Evolutionary conservation across 1,140 invertebrate genomes (phyloP).

Genomic region (Aphis craccivora): DNA sequence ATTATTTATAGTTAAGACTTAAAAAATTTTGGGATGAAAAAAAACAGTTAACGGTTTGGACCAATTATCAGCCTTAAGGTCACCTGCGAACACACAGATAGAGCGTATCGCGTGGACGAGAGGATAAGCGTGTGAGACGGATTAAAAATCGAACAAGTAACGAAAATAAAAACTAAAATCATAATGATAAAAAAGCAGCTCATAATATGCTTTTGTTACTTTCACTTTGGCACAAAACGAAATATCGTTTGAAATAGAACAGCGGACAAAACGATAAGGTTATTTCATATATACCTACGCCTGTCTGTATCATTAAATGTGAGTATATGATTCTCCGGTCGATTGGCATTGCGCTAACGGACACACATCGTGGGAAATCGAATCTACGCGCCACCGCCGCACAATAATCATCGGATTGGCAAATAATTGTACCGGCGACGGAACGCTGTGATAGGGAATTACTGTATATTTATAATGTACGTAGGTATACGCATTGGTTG

Average conservation of each 20-base stretch:
- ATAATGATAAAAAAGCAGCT: background rate
- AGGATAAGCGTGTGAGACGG: background rate
- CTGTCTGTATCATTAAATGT: background rate
- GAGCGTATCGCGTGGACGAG: background rate
- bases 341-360: conserved; percentile 27
- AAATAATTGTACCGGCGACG: background rate
- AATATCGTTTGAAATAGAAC: conserved; percentile 23
- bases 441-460: background rate
- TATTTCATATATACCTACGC: background rate
- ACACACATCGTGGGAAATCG: conserved; percentile 39
- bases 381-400: background rate
- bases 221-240: conserved; percentile 43
- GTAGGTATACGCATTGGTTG: background rate
- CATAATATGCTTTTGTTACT: background rate
- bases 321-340: background rate
- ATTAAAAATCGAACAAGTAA: background rate
- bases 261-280: background rate
- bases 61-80: background rate
- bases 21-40: background rate
- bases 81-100: background rate
- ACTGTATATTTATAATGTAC: background rate
- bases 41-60: background rate
- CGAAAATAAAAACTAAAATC: background rate
- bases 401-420: conserved; percentile 19
- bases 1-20: background rate